phyloP scores from a whole-genome alignment of 1,140 invertebrate genomes.

The Ostrea denselamellosa region DNA sequence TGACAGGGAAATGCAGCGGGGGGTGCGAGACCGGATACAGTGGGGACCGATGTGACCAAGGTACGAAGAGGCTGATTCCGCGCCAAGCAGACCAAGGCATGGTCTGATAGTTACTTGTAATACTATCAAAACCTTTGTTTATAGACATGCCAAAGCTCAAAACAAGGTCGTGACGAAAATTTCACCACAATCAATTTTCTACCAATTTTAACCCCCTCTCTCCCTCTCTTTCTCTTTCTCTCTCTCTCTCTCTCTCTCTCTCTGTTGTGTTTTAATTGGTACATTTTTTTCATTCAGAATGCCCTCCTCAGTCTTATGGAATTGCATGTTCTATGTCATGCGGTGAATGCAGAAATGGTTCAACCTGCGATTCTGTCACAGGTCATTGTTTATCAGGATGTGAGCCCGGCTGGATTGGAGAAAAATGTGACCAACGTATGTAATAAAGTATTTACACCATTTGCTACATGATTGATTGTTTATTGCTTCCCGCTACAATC shows the following conservation, averaged over 20 bases:
- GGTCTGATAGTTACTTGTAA: not conserved
- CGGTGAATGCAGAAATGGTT: constrained; percentile 58
- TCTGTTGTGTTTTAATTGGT: not conserved
- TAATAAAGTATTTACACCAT: not conserved
- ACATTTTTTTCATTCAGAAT: constrained; percentile 55
- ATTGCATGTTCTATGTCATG: constrained; percentile 64
- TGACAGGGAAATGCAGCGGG: constrained; percentile 63
- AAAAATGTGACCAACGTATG: constrained; percentile 63
- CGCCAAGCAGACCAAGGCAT: not conserved
- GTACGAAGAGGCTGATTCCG: constrained; percentile 43
- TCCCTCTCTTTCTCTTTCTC: too few relatives aligned
- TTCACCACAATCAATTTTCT: not conserved
- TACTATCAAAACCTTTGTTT: not conserved
- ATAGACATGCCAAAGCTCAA: too few relatives aligned
- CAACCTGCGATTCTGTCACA: constrained; percentile 59
- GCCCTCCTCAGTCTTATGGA: constrained; percentile 58
- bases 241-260: too few relatives aligned
- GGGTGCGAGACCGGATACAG: constrained; percentile 65
- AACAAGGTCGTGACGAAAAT: not conserved
- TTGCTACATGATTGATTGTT: not conserved
- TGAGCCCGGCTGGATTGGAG: constrained; percentile 62
- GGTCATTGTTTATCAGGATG: constrained; percentile 64
- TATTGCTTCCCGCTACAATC: too few relatives aligned
- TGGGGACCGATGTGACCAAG: constrained; percentile 60
- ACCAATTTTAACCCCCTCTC: not conserved